phyloP scores from a whole-genome alignment of 2,797 vertebrate species.

The Thunnus albacares region DNA sequence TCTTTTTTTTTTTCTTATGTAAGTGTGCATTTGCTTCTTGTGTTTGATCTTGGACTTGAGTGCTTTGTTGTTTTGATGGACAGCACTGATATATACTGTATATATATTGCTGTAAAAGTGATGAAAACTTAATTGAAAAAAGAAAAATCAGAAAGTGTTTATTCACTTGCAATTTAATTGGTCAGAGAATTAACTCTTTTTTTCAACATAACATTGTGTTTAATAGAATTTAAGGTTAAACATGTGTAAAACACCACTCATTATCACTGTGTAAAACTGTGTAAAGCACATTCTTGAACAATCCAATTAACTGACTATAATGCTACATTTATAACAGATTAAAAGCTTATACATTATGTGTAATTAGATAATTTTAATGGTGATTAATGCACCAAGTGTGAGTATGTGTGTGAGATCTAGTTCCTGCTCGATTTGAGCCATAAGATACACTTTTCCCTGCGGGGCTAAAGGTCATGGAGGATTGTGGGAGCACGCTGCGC shows the following conservation, averaged over 20 bases:
- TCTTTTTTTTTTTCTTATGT: too few species aligned
- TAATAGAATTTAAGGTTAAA: background rate
- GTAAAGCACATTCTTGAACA: conserved; percentile 15
- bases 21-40: too few species aligned
- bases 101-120: too few species aligned
- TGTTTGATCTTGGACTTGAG: too few species aligned
- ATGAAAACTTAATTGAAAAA: too few species aligned
- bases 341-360: conserved; percentile 13
- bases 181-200: background rate
- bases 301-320: conserved; percentile 3
- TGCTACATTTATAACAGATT: conserved; percentile 15
- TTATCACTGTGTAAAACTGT: background rate
- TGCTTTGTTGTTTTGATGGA: too few species aligned
- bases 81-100: too few species aligned
- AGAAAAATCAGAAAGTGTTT: too few species aligned
- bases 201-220: background rate
- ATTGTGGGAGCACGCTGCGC: conserved; percentile 75
- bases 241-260: background rate
- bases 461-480: conserved; percentile 80
- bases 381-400: background rate
- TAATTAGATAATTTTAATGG: conserved; percentile 29
- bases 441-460: conserved; percentile 62
- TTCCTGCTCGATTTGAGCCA: conserved; percentile 32
- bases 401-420: conserved; percentile 10
- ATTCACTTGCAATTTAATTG: background rate